Base-by-base conservation (phyloP, 2,797 vertebrate genomes). In the Acridotheres tristis region DNA sequence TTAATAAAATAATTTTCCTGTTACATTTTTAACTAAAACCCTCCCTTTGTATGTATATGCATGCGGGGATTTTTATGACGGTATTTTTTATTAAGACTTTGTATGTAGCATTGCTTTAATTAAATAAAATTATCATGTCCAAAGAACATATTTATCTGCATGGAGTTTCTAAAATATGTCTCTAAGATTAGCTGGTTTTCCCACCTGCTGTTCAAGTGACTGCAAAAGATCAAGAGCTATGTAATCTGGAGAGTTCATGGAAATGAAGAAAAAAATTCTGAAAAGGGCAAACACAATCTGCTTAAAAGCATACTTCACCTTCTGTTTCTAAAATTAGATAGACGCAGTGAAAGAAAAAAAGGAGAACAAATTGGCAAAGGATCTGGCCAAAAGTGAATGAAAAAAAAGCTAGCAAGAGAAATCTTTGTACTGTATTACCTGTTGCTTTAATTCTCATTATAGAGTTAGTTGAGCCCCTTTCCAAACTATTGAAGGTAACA, bases 191-290 rank as follows among this genome's bases (percentile, higher is more conserved):
- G 16, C 51, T 96, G 75, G 20, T 95, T 95, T 96, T 84, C 27
- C 59, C 65, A 91, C 85, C 87, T 85, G 90, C 91, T 97, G 76
- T 96, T 97, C n/a, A 82, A 75, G 76, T 76, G 40, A 80, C 75
- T 94, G 78, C 32, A 89, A 92, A 86, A 92, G 73, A 89, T 92
- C 57, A 86, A 65, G 76, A 85, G 45, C 29, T 65, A 15, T 50
- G 14, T 79, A 88, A 87, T 77, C 68, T 68, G 57, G 11, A 34
- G 18, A 62, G 73, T 42, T 51, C 83, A 88, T 34, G 50, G 34
- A 81, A 89, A 51, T 22, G 11, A 42, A 90, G 42, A 34, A 81
- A 67, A 75, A 36, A 14, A 45, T 81, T 72, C 48, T 67, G 65
- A 67, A 89, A 95, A 87, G 18, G 63, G 51, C 36, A 89, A 79